Evolutionary conservation across 2,113 vertebrate species (phyloP).

Genomic region (Mola mola): DNA sequence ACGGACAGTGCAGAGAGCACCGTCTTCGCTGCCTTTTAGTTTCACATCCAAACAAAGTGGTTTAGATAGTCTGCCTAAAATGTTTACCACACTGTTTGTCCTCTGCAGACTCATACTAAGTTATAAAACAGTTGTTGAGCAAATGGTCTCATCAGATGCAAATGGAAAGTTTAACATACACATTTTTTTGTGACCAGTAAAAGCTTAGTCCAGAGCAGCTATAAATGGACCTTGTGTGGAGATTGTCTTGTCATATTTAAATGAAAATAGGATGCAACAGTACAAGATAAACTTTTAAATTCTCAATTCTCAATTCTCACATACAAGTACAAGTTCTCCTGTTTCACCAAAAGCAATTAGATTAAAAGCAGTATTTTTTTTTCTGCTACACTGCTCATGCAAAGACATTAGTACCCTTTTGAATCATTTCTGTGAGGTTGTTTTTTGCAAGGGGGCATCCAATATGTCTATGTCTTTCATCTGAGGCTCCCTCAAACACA

Average conservation of each 20-base stretch:
- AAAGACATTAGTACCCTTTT: conserved; percentile 23
- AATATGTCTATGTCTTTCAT: conserved; percentile 45
- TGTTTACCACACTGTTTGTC: too few species aligned
- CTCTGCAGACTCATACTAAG: too few species aligned
- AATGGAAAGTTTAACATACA: too few species aligned
- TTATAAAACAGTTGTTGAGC: too few species aligned
- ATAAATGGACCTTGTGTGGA: not conserved
- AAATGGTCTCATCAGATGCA: too few species aligned
- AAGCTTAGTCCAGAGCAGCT: not conserved
- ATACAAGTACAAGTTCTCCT: not conserved
- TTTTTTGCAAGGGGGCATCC: conserved; percentile 23
- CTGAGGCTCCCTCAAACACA: conserved; percentile 29
- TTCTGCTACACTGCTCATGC: conserved; percentile 3
- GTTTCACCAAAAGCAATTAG: not conserved
- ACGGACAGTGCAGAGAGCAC: too few species aligned
- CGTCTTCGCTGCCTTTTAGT: too few species aligned
- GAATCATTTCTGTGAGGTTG: conserved; percentile 34
- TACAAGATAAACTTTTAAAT: conserved; percentile 10
- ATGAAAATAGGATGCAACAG: not conserved
- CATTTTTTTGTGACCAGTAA: too few species aligned
- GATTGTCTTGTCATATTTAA: not conserved
- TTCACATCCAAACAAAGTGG: too few species aligned
- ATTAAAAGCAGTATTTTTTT: not conserved
- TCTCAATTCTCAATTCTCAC: not conserved
- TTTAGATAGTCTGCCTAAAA: too few species aligned